Conservation (phyloP, 2,797 vertebrate genomes). For the Characodon lateralis region DNA sequence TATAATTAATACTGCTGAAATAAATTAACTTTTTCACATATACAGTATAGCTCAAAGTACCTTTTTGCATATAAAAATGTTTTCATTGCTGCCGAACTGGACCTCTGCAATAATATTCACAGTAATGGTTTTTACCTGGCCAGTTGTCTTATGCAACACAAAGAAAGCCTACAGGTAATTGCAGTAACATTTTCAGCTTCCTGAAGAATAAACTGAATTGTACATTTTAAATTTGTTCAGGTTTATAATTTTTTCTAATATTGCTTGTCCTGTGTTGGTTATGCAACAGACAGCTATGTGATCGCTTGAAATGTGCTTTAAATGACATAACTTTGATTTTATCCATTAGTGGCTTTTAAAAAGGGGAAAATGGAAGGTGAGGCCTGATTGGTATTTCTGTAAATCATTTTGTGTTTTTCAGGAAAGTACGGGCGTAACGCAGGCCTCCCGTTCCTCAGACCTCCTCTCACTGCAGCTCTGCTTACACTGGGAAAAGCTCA, state of each 20-base stretch:
- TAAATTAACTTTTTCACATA: not conserved
- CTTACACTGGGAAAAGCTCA: slow-evolving; percentile 91
- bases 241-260: not conserved
- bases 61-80: not conserved
- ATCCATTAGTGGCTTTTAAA: slow-evolving; percentile 17
- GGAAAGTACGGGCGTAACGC: slow-evolving; percentile 81
- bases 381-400: slow-evolving; percentile 16
- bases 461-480: slow-evolving; percentile 87
- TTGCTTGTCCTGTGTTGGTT: slow-evolving; percentile 6
- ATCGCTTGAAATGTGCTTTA: slow-evolving; percentile 17
- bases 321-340: slow-evolving; percentile 15
- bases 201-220: not conserved
- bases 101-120: not conserved
- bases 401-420: slow-evolving; percentile 41
- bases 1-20: not conserved
- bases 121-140: not conserved
- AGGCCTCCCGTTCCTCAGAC: slow-evolving; percentile 81
- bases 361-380: slow-evolving; percentile 6
- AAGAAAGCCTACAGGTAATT: not conserved
- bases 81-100: not conserved
- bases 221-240: not conserved
- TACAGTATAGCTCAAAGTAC: not conserved
- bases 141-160: not conserved
- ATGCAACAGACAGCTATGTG: slow-evolving; percentile 9
- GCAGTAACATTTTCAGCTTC: not conserved